phyloP scores from a whole-genome alignment of 2,797 vertebrate species.

The Heterohyrax brucei region DNA sequence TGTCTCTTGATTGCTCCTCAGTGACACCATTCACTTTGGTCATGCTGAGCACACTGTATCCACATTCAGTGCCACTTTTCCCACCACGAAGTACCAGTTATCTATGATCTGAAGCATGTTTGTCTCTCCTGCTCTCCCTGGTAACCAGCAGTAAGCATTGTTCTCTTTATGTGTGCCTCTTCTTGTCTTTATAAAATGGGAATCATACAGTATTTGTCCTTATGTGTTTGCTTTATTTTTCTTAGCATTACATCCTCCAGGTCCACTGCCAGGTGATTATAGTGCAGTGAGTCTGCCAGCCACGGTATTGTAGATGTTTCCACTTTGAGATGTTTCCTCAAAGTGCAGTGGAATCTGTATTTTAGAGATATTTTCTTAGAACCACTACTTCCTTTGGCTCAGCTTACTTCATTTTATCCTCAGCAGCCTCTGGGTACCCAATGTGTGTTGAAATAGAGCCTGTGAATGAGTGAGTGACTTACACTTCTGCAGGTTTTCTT shows the following conservation, averaged over 20 bases:
- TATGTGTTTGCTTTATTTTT: neutral
- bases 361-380: conserved; percentile 34
- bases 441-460: conserved; percentile 30
- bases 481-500: neutral
- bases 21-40: neutral
- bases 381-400: neutral
- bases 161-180: neutral
- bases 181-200: too few relatives aligned
- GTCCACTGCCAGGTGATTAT: neutral
- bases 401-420: neutral
- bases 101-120: neutral
- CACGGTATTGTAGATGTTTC: neutral
- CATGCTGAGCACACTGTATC: neutral
- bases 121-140: neutral
- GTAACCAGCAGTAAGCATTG: neutral
- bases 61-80: neutral
- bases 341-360: neutral
- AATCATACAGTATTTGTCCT: too few relatives aligned
- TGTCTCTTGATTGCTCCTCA: neutral
- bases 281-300: neutral
- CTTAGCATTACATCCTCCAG: neutral
- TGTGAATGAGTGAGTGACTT: conserved; percentile 29
- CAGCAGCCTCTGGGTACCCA: neutral
- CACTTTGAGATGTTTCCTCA: neutral
- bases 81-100: neutral